Evolutionary conservation across 1,140 invertebrate species (phyloP).

Genomic region (Apocrypta bakeri): DNA sequence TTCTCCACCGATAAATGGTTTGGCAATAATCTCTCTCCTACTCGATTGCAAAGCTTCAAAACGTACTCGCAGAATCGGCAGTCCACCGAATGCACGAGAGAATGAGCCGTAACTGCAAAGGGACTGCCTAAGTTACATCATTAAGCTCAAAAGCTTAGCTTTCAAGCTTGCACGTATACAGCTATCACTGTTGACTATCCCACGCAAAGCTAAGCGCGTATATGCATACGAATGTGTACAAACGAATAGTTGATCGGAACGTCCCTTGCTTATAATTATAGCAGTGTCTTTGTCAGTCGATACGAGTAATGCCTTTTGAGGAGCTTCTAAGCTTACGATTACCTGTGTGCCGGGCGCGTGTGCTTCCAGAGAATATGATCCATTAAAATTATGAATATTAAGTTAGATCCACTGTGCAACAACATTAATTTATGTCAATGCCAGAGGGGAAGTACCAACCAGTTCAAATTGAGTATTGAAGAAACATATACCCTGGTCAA

Average conservation of each 20-base stretch:
- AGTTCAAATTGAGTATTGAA: too few relatives aligned
- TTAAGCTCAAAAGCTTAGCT: constrained; percentile 55
- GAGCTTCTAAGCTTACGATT: too few relatives aligned
- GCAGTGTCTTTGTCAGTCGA: not conserved
- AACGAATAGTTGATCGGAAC: not conserved
- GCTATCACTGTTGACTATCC: not conserved
- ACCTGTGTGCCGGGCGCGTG: too few relatives aligned
- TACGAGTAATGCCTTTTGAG: not conserved
- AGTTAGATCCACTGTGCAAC: too few relatives aligned
- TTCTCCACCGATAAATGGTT: not conserved
- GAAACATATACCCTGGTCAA: too few relatives aligned
- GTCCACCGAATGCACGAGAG: not conserved
- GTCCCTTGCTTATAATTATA: not conserved
- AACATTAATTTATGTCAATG: too few relatives aligned
- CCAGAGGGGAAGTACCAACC: too few relatives aligned
- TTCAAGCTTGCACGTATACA: not conserved
- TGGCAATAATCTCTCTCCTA: not conserved
- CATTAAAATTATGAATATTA: too few relatives aligned
- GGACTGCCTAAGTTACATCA: constrained; percentile 57
- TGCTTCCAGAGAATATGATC: too few relatives aligned
- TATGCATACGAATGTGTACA: not conserved
- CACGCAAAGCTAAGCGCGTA: not conserved
- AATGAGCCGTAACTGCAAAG: constrained; percentile 42
- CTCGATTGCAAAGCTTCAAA: too few relatives aligned
- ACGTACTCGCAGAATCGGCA: not conserved